A percentile compares a stretch with the other conserved stretches of the same genome.
These are phyloP conservation scores for Bhutanitis thaidina DNA, from an alignment of 2,888 invertebrate genomes.

Conservation along the genomic window DNA sequence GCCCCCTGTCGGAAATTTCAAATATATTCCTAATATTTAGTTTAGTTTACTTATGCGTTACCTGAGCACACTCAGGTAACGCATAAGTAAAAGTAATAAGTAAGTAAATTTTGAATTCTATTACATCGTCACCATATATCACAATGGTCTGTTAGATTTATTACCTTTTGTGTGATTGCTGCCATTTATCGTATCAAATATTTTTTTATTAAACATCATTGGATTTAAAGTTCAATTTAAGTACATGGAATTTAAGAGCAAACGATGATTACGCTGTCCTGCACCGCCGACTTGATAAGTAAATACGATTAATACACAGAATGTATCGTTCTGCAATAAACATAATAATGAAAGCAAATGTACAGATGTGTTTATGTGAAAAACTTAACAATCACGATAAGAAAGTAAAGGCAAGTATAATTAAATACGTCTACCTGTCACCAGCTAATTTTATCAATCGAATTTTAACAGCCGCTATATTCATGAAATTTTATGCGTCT, in stretches of 20 bases:
- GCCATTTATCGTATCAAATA: no score
- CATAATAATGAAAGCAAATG: conserved; percentile 46
- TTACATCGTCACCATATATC: no score
- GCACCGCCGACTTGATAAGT: not conserved
- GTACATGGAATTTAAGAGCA: not conserved
- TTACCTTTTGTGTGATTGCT: no score
- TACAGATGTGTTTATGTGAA: conserved; percentile 38
- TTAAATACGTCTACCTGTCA: conserved; percentile 27
- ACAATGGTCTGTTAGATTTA: no score
- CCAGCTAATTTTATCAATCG: conserved; percentile 26
- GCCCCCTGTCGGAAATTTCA: no score
- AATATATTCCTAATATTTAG: no score
- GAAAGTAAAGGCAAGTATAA: conserved; percentile 37
- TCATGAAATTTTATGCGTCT: conserved; percentile 24
- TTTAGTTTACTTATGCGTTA: no score
- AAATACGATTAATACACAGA: conserved; percentile 19
- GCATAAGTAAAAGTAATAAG: no score
- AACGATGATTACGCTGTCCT: not conserved
- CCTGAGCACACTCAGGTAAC: no score
- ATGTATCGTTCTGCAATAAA: conserved; percentile 25
- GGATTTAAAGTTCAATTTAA: not conserved
- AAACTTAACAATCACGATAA: conserved; percentile 42
- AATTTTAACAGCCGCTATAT: conserved; percentile 24
- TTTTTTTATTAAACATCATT: not conserved
- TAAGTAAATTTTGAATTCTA: no score